Evolutionary conservation across 2,888 invertebrate species (phyloP), one percentile per base, ranked within the genome.

Genomic region (Rhimphoctona megacephalus): DNA sequence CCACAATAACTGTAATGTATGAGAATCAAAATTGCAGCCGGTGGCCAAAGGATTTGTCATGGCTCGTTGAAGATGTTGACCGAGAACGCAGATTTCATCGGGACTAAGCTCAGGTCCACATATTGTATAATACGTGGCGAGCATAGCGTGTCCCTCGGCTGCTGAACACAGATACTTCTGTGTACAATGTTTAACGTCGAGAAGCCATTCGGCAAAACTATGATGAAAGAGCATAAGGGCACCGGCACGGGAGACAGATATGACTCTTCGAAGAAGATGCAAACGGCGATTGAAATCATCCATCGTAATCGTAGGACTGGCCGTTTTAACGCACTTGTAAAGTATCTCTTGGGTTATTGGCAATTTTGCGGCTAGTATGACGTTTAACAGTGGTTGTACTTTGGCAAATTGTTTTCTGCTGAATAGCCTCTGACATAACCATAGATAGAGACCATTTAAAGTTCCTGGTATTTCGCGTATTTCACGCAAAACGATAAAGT

Each of bases 101-200:
- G 97, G 96, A 85, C 96, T 96, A 61, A 97, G 93, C 43, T 96
- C 96, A 76, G 96, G 95, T 0, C 97, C 97, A 33, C 97, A 96
- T 72, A 97, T 94, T 74, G 97, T 96, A 95, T 98, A 97, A 92
- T 97, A 96, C 96, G 98, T 97, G 30, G 98, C 97, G 61, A 98
- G 95, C 94, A 98, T 97, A 14, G 97, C 97, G 94, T 99, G 99
- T 0, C 99, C 99, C 90, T 98, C 98, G 76, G 96, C 95, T 11
- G 97, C 97, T 89, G 97, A 97, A 94, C 98, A 99, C 88, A 99
- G 95, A 94, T 98, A 99, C 90, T 98, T 97, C 90, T 98, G 97
- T 2, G 99, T 99, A 94, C 99, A 99, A 93, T 99, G 99, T 94
- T 99, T 99, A n/a, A 99, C 99, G 94, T 99, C 99, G 79, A 98